Conservation (phyloP, 2,888 invertebrate species). For the Microctonus aethiopoides region DNA sequence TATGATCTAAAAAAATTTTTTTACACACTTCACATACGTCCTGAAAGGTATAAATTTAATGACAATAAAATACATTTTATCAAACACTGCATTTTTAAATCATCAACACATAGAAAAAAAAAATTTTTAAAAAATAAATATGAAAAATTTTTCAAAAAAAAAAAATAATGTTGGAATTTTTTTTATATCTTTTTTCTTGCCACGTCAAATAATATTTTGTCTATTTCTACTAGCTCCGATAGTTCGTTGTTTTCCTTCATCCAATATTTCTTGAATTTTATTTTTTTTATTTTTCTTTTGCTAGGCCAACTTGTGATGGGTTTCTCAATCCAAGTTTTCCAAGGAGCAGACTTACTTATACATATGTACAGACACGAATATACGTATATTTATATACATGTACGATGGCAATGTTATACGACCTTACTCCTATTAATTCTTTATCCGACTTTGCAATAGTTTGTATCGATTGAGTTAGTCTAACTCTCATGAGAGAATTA, state of each 20-base stretch:
- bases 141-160: neutral
- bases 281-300: neutral
- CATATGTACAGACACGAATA: too few species aligned
- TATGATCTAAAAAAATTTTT: neutral
- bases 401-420: neutral
- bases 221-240: neutral
- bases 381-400: too few species aligned
- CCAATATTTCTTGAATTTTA: neutral
- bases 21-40: neutral
- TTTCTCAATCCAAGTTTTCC: neutral
- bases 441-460: neutral
- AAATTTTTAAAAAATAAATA: too few species aligned
- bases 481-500: neutral
- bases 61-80: neutral
- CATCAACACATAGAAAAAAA: too few species aligned
- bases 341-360: neutral
- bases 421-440: conserved; percentile 16
- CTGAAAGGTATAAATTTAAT: neutral
- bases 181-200: neutral
- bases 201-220: neutral
- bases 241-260: neutral
- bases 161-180: neutral
- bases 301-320: neutral
- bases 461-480: conserved; percentile 1
- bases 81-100: too few species aligned